phyloP scores from a whole-genome alignment of 2,888 invertebrate genomes.

The Rotaria macrura region DNA sequence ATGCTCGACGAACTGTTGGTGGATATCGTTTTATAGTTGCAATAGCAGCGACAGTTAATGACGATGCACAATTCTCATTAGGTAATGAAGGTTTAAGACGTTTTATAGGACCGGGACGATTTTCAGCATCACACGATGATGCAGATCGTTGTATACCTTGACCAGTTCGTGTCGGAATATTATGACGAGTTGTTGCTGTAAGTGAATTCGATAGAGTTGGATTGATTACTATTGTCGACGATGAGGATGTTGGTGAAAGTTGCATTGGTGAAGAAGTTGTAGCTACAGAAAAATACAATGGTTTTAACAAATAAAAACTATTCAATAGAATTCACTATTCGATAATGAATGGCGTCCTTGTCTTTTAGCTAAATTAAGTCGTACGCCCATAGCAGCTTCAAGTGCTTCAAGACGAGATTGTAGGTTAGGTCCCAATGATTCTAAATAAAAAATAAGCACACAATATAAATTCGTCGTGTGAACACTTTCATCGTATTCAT shows the following conservation, averaged over 20 bases:
- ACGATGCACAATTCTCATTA: background rate
- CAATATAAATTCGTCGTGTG: too few species aligned
- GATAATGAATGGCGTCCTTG: background rate
- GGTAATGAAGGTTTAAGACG: constrained; percentile 3
- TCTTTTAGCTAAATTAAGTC: constrained; percentile 1
- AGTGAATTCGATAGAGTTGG: background rate
- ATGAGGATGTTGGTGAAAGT: constrained; percentile 6
- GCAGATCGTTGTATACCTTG: background rate
- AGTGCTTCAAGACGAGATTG: background rate
- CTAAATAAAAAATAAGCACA: background rate
- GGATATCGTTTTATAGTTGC: background rate
- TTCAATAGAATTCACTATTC: background rate
- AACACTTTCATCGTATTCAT: background rate
- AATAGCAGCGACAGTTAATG: background rate
- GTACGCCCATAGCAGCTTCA: background rate
- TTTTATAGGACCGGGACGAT: background rate
- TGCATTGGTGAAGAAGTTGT: background rate
- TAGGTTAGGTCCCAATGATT: background rate
- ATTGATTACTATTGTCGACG: background rate
- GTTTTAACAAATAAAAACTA: background rate
- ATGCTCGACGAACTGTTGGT: background rate
- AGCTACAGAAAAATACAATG: background rate
- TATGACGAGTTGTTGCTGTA: background rate
- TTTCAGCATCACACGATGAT: background rate
- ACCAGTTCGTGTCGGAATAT: background rate